Percentiles rank a stretch among this genome's conserved stretches.
Evolutionary conservation across 2,113 vertebrate species (phyloP).

Genomic region (Ictalurus punctatus): DNA sequence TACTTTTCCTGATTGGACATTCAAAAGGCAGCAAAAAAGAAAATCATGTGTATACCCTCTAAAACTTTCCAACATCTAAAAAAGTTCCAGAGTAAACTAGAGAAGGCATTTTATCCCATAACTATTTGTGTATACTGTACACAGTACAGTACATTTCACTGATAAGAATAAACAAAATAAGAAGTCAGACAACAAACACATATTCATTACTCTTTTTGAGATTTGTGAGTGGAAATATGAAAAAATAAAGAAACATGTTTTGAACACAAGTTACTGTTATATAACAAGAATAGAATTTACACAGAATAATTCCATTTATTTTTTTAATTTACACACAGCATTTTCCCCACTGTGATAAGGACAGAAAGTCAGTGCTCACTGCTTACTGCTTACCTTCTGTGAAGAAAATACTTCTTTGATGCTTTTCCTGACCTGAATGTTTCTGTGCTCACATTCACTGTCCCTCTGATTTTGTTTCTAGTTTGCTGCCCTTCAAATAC

Average conservation of each 20-base stretch:
- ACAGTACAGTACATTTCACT: not conserved
- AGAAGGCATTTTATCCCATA: not conserved
- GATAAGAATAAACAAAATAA: not conserved
- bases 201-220: not conserved
- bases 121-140: not conserved
- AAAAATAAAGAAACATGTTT: not conserved
- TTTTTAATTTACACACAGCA: not conserved
- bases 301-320: not conserved
- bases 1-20: not conserved
- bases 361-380: not conserved
- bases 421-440: not conserved
- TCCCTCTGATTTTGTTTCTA: not conserved
- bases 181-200: not conserved
- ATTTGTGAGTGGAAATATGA: not conserved
- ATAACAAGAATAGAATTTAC: not conserved
- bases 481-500: not conserved
- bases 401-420: not conserved
- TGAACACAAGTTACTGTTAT: not conserved
- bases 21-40: not conserved
- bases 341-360: not conserved
- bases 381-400: slow-evolving; percentile 5
- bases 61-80: not conserved
- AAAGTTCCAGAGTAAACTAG: not conserved
- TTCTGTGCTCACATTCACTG: not conserved
- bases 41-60: not conserved